phyloP scores from a whole-genome alignment of 2,888 invertebrate genomes.

The Xanthorhoe designata region DNA sequence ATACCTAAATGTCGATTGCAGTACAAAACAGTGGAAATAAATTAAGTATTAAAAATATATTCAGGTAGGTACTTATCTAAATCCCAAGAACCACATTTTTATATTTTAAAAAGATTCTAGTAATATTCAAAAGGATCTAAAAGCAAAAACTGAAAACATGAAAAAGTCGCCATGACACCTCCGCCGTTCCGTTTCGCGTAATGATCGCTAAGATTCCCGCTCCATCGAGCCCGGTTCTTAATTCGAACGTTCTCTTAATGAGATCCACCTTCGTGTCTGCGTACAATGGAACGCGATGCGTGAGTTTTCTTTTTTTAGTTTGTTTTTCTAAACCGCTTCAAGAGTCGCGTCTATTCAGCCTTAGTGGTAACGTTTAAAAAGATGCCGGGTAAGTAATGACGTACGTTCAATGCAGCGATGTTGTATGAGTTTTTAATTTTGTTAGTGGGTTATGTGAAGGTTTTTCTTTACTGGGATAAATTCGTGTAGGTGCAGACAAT shows the following conservation, averaged over 20 bases:
- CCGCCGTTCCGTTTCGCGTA: slow-evolving; percentile 70
- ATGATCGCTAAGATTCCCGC: slow-evolving; percentile 83
- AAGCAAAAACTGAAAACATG: slow-evolving; percentile 35
- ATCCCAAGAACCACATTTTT: too few relatives aligned
- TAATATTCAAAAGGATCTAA: slow-evolving; percentile 22
- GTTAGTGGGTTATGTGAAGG: slow-evolving; percentile 52
- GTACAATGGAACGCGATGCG: slow-evolving; percentile 80
- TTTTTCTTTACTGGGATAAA: slow-evolving; percentile 18
- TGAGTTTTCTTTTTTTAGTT: slow-evolving; percentile 68
- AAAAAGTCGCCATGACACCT: slow-evolving; percentile 47
- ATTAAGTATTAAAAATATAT: too few relatives aligned
- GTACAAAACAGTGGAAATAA: too few relatives aligned
- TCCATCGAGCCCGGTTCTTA: slow-evolving; percentile 78
- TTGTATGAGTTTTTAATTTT: slow-evolving; percentile 51
- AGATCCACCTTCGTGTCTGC: slow-evolving; percentile 81
- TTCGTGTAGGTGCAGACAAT: not conserved
- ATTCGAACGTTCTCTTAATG: slow-evolving; percentile 80
- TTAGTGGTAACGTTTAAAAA: slow-evolving; percentile 73
- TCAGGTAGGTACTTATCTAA: too few relatives aligned
- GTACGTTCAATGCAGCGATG: slow-evolving; percentile 54
- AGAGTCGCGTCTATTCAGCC: slow-evolving; percentile 75
- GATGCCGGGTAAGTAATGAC: slow-evolving; percentile 83
- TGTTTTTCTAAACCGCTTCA: slow-evolving; percentile 69
- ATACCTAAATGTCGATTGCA: too few relatives aligned
- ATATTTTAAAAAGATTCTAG: too few relatives aligned